Percentiles rank a stretch among this genome's conserved stretches.
phyloP scores from a whole-genome alignment of 2,113 vertebrate genomes.

The Rhinolophus ferrumequinum region DNA sequence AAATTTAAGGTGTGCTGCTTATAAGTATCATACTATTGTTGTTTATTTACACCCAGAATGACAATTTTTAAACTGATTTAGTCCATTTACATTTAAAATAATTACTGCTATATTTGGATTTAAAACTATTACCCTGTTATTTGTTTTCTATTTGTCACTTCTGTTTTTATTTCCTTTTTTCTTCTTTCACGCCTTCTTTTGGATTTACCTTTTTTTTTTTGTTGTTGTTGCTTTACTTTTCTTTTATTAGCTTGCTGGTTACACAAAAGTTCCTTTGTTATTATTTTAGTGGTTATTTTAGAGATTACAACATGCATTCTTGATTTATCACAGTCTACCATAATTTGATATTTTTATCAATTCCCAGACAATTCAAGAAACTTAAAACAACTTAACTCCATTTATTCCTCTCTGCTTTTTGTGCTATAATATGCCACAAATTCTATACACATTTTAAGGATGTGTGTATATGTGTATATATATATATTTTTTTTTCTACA shows the following conservation, averaged over 20 bases:
- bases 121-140: background rate
- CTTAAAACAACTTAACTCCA: conserved; percentile 30
- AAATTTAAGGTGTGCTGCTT: background rate
- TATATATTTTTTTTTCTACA: background rate
- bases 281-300: conserved; percentile 17
- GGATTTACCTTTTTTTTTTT: background rate
- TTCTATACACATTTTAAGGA: background rate
- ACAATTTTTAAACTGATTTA: background rate
- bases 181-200: background rate
- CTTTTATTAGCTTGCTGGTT: conserved; percentile 7
- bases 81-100: background rate
- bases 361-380: background rate
- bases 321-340: background rate
- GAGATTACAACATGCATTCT: background rate
- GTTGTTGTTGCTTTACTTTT: background rate
- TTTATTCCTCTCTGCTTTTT: conserved; percentile 28
- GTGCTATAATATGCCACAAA: background rate
- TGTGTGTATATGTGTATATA: background rate
- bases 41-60: background rate
- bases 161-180: conserved; percentile 15
- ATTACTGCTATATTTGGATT: background rate
- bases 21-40: background rate
- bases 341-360: conserved; percentile 45
- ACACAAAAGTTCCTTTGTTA: background rate
- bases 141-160: background rate